These are phyloP conservation scores for Premnoplex brunnescens DNA, from an alignment of 2,797 vertebrate species.

Conservation along the genomic window DNA sequence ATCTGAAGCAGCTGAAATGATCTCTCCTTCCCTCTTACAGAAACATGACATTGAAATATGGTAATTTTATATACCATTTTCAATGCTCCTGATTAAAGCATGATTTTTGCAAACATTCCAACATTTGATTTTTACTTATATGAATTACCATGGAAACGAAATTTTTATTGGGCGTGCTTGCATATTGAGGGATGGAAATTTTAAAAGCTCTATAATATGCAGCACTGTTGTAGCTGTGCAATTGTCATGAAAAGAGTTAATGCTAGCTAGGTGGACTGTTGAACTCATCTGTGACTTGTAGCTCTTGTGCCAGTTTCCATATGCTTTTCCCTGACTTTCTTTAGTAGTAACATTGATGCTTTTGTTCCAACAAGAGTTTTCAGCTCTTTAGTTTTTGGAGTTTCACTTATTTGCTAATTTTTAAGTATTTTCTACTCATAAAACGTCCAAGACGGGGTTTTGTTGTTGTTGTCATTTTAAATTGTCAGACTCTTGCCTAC, in stretches of 20 bases:
- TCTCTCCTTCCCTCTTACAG: background rate
- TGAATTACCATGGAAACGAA: constrained; percentile 58
- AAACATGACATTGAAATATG: background rate
- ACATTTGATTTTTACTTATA: constrained; percentile 37
- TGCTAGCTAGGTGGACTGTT: background rate
- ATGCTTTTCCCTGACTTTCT: background rate
- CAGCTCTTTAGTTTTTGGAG: background rate
- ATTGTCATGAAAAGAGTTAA: background rate
- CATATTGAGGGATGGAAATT: background rate
- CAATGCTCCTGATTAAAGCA: background rate
- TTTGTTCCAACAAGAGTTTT: background rate
- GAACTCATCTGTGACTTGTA: background rate
- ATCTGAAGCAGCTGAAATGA: background rate
- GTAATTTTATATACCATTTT: background rate
- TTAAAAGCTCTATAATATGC: background rate
- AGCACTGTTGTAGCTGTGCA: background rate
- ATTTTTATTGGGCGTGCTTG: background rate
- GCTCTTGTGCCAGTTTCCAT: background rate
- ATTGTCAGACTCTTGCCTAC: background rate
- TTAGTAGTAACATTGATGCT: background rate
- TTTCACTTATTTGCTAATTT: background rate
- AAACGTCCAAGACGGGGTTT: background rate
- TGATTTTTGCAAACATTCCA: constrained; percentile 29
- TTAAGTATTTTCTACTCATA: background rate
- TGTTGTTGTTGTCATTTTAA: background rate